Conservation (phyloP, 2,888 invertebrate genomes). For the Bugula neritina region DNA sequence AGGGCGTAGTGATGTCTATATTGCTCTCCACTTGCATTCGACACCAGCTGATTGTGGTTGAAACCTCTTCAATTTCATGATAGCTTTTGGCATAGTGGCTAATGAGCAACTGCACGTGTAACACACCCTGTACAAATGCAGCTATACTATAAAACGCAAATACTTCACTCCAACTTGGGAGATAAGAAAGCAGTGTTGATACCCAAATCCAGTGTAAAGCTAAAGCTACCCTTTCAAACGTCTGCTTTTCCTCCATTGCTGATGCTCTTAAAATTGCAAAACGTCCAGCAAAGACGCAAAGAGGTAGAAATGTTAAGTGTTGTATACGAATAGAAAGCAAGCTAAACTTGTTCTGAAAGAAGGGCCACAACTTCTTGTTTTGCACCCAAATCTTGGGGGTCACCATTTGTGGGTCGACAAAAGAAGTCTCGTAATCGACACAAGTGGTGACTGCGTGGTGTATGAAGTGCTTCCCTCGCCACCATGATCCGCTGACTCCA, state of each 20-base stretch:
- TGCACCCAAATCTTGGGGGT: slow-evolving; percentile 29
- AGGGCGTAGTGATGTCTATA: slow-evolving; percentile 30
- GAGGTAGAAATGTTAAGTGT: slow-evolving; percentile 30
- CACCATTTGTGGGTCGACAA: slow-evolving; percentile 30
- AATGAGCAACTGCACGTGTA: slow-evolving; percentile 30
- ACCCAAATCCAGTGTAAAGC: slow-evolving; percentile 30
- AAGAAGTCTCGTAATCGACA: slow-evolving; percentile 27
- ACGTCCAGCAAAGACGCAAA: slow-evolving; percentile 29
- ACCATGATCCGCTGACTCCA: slow-evolving; percentile 30
- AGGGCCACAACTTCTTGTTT: slow-evolving; percentile 29
- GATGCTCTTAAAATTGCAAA: slow-evolving; percentile 28
- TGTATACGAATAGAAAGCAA: slow-evolving; percentile 27
- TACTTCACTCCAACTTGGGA: slow-evolving; percentile 28
- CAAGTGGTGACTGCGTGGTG: slow-evolving; percentile 29
- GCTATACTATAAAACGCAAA: slow-evolving; percentile 28
- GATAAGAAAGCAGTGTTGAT: slow-evolving; percentile 26
- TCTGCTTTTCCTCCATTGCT: slow-evolving; percentile 15
- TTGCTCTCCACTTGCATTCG: slow-evolving; percentile 29
- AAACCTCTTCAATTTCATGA: slow-evolving; percentile 22
- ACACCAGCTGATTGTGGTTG: slow-evolving; percentile 27
- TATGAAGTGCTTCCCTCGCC: slow-evolving; percentile 31
- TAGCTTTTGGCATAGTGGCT: slow-evolving; percentile 30
- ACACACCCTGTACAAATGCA: slow-evolving; percentile 28
- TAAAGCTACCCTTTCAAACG: slow-evolving; percentile 26
- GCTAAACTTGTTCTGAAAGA: slow-evolving; percentile 25